Conservation (phyloP, 1,140 invertebrate genomes). For the Ditylenchus dipsaci region DNA sequence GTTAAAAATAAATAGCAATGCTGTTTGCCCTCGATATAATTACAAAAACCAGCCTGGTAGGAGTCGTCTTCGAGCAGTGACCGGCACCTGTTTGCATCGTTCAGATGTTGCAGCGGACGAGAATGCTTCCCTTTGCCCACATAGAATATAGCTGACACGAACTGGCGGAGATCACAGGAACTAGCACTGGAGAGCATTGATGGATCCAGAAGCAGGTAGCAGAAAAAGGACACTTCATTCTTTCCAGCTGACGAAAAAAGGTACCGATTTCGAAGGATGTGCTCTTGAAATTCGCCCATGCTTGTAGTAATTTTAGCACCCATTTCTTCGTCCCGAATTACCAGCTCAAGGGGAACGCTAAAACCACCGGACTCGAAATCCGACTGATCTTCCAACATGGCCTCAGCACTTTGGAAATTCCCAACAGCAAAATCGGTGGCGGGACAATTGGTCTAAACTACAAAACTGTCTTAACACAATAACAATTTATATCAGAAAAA, state of each 20-base stretch:
- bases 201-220: conserved; percentile 83
- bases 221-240: conserved; percentile 62
- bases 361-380: background rate
- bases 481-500: too few relatives aligned
- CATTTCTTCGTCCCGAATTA: background rate
- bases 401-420: too few relatives aligned
- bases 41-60: background rate
- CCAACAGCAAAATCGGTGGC: too few relatives aligned
- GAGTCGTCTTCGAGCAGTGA: background rate
- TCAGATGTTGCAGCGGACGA: conserved; percentile 80
- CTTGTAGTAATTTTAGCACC: background rate
- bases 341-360: background rate
- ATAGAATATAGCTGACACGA: conserved; percentile 71
- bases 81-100: conserved; percentile 69
- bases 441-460: too few relatives aligned
- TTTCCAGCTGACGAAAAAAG: background rate
- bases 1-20: too few relatives aligned
- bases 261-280: background rate
- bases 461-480: too few relatives aligned
- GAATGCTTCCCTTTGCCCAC: conserved; percentile 73
- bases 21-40: background rate
- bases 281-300: background rate
- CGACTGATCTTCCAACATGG: too few relatives aligned
- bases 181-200: conserved; percentile 72
- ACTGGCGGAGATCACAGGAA: conserved; percentile 67